These are phyloP conservation scores for Epirrhoe tristata DNA, from an alignment of 2,888 invertebrate species.

Conservation along the genomic window DNA sequence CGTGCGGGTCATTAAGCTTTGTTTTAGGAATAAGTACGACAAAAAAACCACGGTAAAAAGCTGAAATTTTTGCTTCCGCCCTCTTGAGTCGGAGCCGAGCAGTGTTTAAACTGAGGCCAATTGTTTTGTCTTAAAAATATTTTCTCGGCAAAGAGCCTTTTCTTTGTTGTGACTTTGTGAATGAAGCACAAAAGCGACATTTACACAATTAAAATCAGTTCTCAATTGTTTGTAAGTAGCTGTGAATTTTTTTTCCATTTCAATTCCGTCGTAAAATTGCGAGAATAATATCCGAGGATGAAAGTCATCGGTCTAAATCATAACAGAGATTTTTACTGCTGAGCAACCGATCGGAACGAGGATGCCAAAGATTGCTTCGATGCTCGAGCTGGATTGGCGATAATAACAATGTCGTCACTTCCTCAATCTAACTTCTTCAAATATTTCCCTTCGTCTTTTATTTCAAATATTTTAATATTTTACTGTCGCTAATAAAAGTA, in stretches of 20 bases:
- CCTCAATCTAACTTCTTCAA: conserved; percentile 79
- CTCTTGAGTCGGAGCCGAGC: conserved; percentile 71
- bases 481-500: conserved; percentile 33
- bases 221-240: conserved; percentile 29
- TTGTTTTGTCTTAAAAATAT: conserved; percentile 68
- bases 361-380: conserved; percentile 75
- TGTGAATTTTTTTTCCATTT: conserved; percentile 37
- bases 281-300: conserved; percentile 63
- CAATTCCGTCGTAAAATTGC: conserved; percentile 48
- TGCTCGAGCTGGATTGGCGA: conserved; percentile 71
- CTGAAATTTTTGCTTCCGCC: conserved; percentile 73
- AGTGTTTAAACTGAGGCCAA: conserved; percentile 69
- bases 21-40: conserved; percentile 81
- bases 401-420: conserved; percentile 83
- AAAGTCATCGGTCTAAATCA: conserved; percentile 69
- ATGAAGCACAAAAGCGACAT: conserved; percentile 47
- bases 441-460: conserved; percentile 72
- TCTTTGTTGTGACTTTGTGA: conserved; percentile 46
- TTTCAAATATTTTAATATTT: conserved; percentile 44
- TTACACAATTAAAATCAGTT: conserved; percentile 41
- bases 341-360: conserved; percentile 67
- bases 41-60: conserved; percentile 77
- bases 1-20: conserved; percentile 84
- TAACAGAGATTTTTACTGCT: conserved; percentile 74
- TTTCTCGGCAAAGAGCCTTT: conserved; percentile 50